Percentiles rank a stretch among this genome's conserved stretches.
Evolutionary conservation across 2,797 vertebrate species (phyloP).

Genomic region (Lagorchestes hirsutus): DNA sequence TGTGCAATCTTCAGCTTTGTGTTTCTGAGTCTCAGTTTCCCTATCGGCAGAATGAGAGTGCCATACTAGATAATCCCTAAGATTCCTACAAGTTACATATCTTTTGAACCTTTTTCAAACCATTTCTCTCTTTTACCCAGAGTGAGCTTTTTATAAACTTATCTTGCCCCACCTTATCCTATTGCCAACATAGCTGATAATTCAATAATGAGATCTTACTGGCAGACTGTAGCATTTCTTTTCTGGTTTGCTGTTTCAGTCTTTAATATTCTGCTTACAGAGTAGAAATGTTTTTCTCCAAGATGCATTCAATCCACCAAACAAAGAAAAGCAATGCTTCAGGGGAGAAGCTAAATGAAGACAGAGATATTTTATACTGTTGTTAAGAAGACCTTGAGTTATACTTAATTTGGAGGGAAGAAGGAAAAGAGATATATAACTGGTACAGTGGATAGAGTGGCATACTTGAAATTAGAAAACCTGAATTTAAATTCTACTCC

Average conservation of each 20-base stretch:
- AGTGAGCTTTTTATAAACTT: not conserved
- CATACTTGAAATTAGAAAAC: not conserved
- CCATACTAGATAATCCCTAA: not conserved
- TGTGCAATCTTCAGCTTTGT: not conserved
- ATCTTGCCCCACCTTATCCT: not conserved
- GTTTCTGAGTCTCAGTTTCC: not conserved
- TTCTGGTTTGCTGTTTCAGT: not conserved
- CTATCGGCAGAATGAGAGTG: not conserved
- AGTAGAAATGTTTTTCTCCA: not conserved
- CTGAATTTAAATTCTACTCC: not conserved
- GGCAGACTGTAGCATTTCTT: not conserved
- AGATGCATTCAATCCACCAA: not conserved
- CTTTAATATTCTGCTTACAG: not conserved
- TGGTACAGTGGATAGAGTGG: not conserved
- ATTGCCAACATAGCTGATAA: not conserved
- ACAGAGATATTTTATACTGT: not conserved
- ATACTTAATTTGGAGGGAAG: not conserved
- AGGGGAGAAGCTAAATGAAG: not conserved
- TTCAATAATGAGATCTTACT: not conserved
- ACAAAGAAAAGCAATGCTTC: not conserved
- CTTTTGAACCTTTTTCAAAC: not conserved
- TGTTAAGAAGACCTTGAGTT: not conserved
- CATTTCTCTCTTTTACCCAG: not conserved
- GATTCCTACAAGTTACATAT: not conserved
- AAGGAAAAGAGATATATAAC: not conserved